A percentile compares a stretch with the other conserved stretches of the same genome.
Evolutionary conservation across 2,888 invertebrate species (phyloP).

Genomic region (Mesodorylaimus sp.): DNA sequence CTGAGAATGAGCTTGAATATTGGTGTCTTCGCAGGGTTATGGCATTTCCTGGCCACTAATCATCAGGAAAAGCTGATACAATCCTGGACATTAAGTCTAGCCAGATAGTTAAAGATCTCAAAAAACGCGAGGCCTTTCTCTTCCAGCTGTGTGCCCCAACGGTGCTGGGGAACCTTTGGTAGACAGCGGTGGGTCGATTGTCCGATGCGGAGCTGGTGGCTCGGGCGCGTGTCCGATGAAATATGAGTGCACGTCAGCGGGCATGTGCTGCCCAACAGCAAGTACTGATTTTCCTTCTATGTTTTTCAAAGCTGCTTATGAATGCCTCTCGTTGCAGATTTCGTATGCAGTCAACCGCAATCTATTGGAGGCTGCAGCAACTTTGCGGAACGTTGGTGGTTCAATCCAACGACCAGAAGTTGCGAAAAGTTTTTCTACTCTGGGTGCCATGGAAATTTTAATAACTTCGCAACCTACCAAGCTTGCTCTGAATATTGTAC

Average conservation of each 20-base stretch:
- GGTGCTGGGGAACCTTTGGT: slow-evolving; percentile 27
- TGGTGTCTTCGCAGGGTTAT: too few relatives aligned
- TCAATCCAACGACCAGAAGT: slow-evolving; percentile 28
- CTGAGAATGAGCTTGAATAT: neutral
- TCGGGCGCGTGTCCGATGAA: slow-evolving; percentile 25
- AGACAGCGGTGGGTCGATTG: slow-evolving; percentile 25
- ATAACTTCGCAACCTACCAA: slow-evolving; percentile 27
- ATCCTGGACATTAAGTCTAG: too few relatives aligned
- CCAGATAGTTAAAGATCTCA: neutral
- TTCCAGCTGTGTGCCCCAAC: slow-evolving; percentile 23
- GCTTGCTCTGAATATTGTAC: slow-evolving; percentile 28
- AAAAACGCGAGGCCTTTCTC: neutral
- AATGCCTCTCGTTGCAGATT: too few relatives aligned
- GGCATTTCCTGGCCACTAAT: too few relatives aligned
- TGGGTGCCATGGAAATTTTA: slow-evolving; percentile 25
- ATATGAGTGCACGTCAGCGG: slow-evolving; percentile 18
- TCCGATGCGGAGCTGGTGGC: slow-evolving; percentile 15
- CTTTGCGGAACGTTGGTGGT: slow-evolving; percentile 28
- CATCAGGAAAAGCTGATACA: too few relatives aligned
- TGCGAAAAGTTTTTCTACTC: slow-evolving; percentile 29
- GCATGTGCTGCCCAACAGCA: slow-evolving; percentile 22
- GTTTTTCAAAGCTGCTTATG: too few relatives aligned
- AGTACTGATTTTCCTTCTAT: neutral
- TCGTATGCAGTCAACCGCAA: neutral
- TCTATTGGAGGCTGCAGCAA: slow-evolving; percentile 25